Conservation (phyloP, 2,113 vertebrate species). For the Neotoma lepida region DNA sequence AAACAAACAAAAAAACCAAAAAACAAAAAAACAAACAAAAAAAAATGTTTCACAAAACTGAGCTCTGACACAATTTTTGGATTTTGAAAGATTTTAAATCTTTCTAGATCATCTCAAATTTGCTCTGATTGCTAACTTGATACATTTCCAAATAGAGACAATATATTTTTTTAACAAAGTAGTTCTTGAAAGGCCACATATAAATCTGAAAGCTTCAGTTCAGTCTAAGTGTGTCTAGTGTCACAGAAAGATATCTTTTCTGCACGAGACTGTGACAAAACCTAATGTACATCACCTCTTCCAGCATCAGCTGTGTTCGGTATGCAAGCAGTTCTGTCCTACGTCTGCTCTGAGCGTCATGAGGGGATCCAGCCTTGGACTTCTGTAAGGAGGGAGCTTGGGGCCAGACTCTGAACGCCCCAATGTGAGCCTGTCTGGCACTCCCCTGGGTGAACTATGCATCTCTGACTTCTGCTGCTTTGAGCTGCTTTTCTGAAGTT, state of each 20-base stretch:
- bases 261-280: neutral
- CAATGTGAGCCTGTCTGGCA: too few species aligned
- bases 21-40: too few species aligned
- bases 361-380: neutral
- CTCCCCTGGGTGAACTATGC: neutral
- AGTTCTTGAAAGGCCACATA: neutral
- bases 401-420: neutral
- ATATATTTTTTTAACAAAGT: neutral
- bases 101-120: neutral
- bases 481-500: neutral
- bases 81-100: conserved; percentile 56
- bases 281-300: neutral
- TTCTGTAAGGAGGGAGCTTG: neutral
- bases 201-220: neutral
- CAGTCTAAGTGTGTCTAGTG: neutral
- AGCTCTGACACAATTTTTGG: neutral
- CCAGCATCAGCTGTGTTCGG: neutral
- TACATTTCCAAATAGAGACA: conserved; percentile 28
- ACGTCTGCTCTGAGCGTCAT: neutral
- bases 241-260: neutral
- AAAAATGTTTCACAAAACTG: conserved; percentile 31
- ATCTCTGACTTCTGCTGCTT: neutral
- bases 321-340: neutral
- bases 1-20: too few species aligned
- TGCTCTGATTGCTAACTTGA: conserved; percentile 1